Percentiles rank a stretch among this genome's conserved stretches.
Conservation (phyloP, 2,113 vertebrate genomes). For the Eubucco bourcierii region DNA sequence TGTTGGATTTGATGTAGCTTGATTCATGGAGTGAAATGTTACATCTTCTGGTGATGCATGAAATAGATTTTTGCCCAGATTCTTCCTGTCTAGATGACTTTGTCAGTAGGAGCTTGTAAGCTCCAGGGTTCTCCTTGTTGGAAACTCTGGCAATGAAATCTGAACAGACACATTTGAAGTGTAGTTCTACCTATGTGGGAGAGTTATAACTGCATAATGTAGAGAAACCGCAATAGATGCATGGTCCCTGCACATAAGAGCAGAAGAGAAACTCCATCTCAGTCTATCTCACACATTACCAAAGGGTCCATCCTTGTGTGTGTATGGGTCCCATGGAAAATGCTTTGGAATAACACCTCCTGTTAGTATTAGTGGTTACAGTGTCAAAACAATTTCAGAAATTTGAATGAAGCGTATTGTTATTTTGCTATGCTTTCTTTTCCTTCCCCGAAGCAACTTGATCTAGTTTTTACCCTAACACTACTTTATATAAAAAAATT, state of each 20-base stretch:
- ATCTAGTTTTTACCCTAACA: background rate
- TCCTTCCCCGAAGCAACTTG: background rate
- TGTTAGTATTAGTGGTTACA: background rate
- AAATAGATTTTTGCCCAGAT: background rate
- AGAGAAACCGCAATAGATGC: background rate
- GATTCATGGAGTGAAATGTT: background rate
- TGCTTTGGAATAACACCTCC: background rate
- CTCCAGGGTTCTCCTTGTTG: background rate
- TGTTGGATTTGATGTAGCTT: background rate
- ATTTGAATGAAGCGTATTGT: background rate
- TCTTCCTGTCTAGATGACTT: too few species aligned
- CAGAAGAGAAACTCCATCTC: background rate
- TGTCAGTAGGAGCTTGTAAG: background rate
- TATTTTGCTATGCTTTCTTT: background rate
- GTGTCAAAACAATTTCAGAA: background rate
- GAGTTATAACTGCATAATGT: background rate
- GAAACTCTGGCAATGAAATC: background rate
- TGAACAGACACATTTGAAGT: background rate
- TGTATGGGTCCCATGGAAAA: background rate
- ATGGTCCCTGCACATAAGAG: background rate
- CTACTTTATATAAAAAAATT: background rate
- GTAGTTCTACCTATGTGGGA: background rate
- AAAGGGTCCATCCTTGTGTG: background rate
- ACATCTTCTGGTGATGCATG: accelerated
- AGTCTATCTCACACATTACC: accelerated